Evolutionary conservation across 1,140 invertebrate species (phyloP), one percentile per base, ranked within the genome.

Genomic region (Trigoniulus corallinus): DNA sequence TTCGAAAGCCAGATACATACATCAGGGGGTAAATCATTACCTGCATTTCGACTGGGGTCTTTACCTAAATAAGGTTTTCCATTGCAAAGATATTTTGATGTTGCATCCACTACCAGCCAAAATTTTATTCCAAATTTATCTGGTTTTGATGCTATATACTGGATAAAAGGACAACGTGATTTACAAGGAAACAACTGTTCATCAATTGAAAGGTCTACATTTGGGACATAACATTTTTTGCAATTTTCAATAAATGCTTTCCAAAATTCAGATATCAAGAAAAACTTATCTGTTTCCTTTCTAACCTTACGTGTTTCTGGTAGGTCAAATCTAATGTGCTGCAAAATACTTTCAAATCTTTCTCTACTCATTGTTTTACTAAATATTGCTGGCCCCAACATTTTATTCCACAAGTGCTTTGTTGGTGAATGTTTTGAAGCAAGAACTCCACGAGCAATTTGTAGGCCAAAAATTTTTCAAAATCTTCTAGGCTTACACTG

Each of bases 241-340:
- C 51, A 52, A 15, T 52, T 52, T 1, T 15, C 29, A 21, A 50
- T 27, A 50, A 52, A 52, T 26, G n/a, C 21, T 15, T 52, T 34
- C 47, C 47, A 52, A 3, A 41, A 13, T 22, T 10, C 3, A 39
- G 44, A 20, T 12, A 52, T 25, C 7, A 34, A 18, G 34, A 26
- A 21, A 22, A 52, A 50, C 39, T 52, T 52, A 21, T 52, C 51
- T 4, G 47, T 50, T 37, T 50, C n/a, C 24, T 37, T 37, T 27
- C 51, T 47, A 7, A 40, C 44, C 18, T 12, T 25, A 18, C 27
- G 4, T 18, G 47, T 50, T 3, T 18, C 25, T 34, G 26, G 13
- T 15, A 49, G 34, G 48, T 52, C 51, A 52, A 52, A 52, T 2
- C 51, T 13, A 12, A 52, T 34, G 23, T 37, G 27, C 3, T 20